Conservation (phyloP, 2,888 invertebrate species). For the Athripsodes cinereus region DNA sequence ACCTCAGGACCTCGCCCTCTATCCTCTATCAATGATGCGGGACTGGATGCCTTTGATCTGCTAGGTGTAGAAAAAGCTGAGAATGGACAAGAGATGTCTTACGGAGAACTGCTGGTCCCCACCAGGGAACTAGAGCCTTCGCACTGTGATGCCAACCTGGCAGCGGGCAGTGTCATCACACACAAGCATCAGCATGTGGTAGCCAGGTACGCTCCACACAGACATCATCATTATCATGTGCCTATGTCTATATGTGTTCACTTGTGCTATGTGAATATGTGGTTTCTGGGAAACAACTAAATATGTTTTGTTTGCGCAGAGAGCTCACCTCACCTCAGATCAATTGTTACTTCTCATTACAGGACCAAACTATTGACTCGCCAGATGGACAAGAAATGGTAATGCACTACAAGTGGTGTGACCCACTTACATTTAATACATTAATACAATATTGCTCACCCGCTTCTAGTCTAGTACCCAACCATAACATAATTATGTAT, state of each 20-base stretch:
- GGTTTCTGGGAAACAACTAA: too few relatives aligned
- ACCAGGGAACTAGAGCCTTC: slow-evolving; percentile 41
- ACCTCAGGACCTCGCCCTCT: slow-evolving; percentile 77
- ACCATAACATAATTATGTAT: too few relatives aligned
- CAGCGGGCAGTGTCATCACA: slow-evolving; percentile 27
- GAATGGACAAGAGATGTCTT: slow-evolving; percentile 89
- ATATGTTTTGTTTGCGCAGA: too few relatives aligned
- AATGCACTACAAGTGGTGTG: too few relatives aligned
- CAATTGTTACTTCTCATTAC: slow-evolving; percentile 41
- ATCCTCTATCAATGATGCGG: slow-evolving; percentile 75
- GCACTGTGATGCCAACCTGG: slow-evolving; percentile 45
- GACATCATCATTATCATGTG: not conserved
- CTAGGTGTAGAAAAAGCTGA: slow-evolving; percentile 74
- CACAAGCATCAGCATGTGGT: slow-evolving; percentile 48
- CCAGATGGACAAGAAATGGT: slow-evolving; percentile 81
- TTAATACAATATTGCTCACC: too few relatives aligned
- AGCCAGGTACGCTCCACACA: slow-evolving; percentile 42
- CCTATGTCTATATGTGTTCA: too few relatives aligned
- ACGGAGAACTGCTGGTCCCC: slow-evolving; percentile 68
- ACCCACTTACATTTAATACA: too few relatives aligned
- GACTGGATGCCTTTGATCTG: slow-evolving; percentile 78
- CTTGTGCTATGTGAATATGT: too few relatives aligned
- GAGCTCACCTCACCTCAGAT: too few relatives aligned
- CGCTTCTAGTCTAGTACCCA: too few relatives aligned
- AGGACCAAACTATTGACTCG: slow-evolving; percentile 84